A percentile compares a stretch with the other conserved stretches of the same genome.
These are phyloP conservation scores for Episyrphus balteatus DNA, from an alignment of 1,140 invertebrate genomes.

Conservation along the genomic window DNA sequence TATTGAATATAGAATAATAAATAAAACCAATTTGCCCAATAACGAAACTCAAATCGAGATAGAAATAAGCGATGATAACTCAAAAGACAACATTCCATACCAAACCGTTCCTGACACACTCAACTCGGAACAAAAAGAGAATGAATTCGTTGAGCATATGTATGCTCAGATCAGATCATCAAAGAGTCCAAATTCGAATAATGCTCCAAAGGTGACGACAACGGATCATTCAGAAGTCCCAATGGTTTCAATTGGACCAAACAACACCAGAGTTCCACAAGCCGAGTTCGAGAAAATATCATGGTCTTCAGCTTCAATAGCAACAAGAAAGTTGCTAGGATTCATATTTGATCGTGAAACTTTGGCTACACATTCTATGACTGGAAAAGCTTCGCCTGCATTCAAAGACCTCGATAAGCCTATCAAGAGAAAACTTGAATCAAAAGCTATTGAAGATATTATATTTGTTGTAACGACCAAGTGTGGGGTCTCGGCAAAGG, in stretches of 20 bases:
- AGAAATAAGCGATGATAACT: too few species aligned
- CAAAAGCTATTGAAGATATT: constrained; percentile 33
- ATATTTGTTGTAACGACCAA: constrained; percentile 33
- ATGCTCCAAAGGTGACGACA: too few species aligned
- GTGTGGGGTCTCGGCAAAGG: constrained; percentile 31
- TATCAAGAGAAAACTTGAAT: constrained; percentile 30
- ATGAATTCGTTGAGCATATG: too few species aligned
- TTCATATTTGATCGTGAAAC: constrained; percentile 30
- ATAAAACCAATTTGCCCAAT: neutral
- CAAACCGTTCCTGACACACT: constrained; percentile 22
- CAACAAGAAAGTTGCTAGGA: constrained; percentile 35
- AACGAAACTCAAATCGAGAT: too few species aligned
- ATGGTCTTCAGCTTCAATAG: constrained; percentile 31
- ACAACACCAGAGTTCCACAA: constrained; percentile 31
- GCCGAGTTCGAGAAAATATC: constrained; percentile 32
- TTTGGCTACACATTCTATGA: constrained; percentile 37
- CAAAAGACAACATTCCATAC: constrained; percentile 1
- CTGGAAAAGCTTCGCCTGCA: constrained; percentile 37
- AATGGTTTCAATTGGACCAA: constrained; percentile 27
- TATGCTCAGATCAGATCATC: too few species aligned
- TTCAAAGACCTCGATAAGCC: constrained; percentile 31
- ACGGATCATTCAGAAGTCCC: neutral
- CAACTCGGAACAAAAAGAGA: constrained; percentile 13
- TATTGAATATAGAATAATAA: neutral
- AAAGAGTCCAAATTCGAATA: neutral